Percentiles rank a stretch among this genome's conserved stretches.
Evolutionary conservation across 1,140 invertebrate genomes (phyloP).

Genomic region (Zaprionus ghesquierei): DNA sequence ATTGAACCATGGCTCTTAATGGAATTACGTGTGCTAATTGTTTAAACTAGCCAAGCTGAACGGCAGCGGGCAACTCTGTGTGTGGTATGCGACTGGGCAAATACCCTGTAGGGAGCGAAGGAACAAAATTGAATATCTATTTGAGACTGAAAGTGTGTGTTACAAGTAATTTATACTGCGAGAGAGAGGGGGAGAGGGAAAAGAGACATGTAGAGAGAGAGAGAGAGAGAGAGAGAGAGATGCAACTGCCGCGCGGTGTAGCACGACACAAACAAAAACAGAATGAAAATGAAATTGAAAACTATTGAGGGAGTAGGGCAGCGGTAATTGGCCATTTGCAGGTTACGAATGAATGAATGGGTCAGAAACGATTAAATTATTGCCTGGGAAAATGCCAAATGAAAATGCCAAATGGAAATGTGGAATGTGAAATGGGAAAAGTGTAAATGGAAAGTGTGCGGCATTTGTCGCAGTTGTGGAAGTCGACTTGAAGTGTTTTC

Average conservation of each 20-base stretch:
- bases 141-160: not conserved
- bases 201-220: too few species aligned
- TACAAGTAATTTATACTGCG: too few species aligned
- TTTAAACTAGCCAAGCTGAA: not conserved
- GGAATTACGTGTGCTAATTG: not conserved
- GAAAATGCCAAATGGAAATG: not conserved
- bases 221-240: too few species aligned
- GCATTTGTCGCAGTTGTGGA: not conserved
- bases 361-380: not conserved
- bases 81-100: not conserved
- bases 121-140: too few species aligned
- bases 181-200: too few species aligned
- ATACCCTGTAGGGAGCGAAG: not conserved
- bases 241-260: not conserved
- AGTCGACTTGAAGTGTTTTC: not conserved
- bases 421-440: not conserved
- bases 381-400: not conserved
- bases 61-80: not conserved
- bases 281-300: not conserved
- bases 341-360: not conserved
- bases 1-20: not conserved
- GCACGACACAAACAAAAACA: not conserved
- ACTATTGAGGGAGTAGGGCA: not conserved
- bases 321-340: slow-evolving; percentile 6
- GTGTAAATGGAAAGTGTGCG: slow-evolving; percentile 1